These are phyloP conservation scores for Pinna nobilis DNA, from an alignment of 1,140 invertebrate species.

Conservation along the genomic window DNA sequence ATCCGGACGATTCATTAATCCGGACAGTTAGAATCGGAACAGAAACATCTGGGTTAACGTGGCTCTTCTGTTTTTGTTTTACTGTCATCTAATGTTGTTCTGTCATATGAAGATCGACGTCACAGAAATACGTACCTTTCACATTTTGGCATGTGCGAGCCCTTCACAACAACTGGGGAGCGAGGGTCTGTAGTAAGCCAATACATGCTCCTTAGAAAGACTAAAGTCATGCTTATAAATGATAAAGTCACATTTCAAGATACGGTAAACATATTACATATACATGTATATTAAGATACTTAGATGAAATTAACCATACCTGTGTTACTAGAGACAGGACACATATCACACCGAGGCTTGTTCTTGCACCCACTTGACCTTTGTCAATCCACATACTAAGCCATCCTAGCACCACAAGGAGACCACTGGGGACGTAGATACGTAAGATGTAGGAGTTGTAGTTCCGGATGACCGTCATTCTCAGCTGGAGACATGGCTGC, in stretches of 20 bases:
- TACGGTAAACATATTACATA: background rate
- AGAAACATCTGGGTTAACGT: too few species aligned
- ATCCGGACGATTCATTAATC: too few species aligned
- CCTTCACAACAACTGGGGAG: background rate
- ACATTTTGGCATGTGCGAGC: background rate
- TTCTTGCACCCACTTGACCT: constrained; percentile 26
- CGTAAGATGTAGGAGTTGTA: constrained; percentile 10
- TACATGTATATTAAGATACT: background rate
- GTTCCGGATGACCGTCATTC: background rate
- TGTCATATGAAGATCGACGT: too few species aligned
- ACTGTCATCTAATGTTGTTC: too few species aligned
- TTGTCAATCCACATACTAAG: constrained; percentile 34
- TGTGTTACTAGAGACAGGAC: constrained; percentile 31
- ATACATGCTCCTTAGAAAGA: background rate
- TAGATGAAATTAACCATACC: background rate
- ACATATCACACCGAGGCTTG: constrained; percentile 28
- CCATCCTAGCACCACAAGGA: constrained; percentile 19
- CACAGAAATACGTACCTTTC: too few species aligned
- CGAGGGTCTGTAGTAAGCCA: background rate
- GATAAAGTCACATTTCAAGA: background rate
- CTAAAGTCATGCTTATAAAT: background rate
- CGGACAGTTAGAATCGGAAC: too few species aligned
- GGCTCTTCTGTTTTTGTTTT: too few species aligned
- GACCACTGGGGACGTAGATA: constrained; percentile 29
- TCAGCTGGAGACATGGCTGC: constrained; percentile 20